Conservation (phyloP, 2,888 invertebrate genomes). For the Cylloceria caligata region DNA sequence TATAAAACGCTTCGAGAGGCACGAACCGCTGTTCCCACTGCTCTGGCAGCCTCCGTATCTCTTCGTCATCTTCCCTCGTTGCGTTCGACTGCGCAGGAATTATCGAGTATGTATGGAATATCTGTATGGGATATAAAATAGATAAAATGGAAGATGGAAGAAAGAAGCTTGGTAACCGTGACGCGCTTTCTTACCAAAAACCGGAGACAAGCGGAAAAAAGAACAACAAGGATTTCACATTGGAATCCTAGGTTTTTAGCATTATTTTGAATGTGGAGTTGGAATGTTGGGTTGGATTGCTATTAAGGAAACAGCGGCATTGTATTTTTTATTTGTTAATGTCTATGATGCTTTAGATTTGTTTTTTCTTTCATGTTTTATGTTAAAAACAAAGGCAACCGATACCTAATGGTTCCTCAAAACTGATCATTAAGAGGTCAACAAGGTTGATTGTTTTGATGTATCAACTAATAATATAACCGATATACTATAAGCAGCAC, state of each 20-base stretch:
- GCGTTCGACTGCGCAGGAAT: conserved; percentile 52
- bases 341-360: neutral
- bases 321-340: neutral
- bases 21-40: conserved; percentile 5
- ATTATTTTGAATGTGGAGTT: neutral
- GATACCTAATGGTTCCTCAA: neutral
- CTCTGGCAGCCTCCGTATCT: conserved; percentile 40
- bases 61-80: conserved; percentile 31
- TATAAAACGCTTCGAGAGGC: conserved; percentile 67
- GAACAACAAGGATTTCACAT: neutral
- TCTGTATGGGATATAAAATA: conserved; percentile 58
- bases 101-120: conserved; percentile 59
- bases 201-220: neutral
- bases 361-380: no score
- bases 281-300: neutral
- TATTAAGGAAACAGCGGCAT: neutral
- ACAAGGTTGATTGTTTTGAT: neutral
- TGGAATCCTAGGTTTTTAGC: neutral
- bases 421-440: neutral
- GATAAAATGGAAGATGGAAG: conserved; percentile 54
- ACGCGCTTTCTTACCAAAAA: neutral
- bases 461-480: neutral
- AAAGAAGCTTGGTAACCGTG: conserved; percentile 56
- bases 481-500: conserved; percentile 1
- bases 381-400: neutral